Conservation (phyloP, 2,888 invertebrate species). For the Leptogaster cylindrica region DNA sequence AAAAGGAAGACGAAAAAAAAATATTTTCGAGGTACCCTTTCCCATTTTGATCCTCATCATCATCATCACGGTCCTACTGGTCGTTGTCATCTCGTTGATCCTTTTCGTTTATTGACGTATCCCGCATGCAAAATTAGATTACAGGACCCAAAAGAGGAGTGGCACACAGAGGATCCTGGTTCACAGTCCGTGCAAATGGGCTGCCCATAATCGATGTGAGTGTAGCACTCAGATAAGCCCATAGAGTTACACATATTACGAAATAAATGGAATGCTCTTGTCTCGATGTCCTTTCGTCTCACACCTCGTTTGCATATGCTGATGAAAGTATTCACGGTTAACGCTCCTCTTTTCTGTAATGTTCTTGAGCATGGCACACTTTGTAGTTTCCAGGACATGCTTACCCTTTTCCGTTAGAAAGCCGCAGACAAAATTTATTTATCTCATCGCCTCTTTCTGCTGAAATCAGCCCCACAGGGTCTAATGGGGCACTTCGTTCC, state of each 20-base stretch:
- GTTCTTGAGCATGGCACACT: conserved; percentile 24
- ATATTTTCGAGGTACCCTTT: not conserved
- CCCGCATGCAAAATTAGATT: conserved; percentile 25
- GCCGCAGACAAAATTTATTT: conserved; percentile 1
- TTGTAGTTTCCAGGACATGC: conserved; percentile 34
- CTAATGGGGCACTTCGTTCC: not conserved
- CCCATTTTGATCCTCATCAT: not conserved
- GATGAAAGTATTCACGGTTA: conserved; percentile 18
- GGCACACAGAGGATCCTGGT: not conserved
- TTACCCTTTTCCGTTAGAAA: conserved; percentile 25
- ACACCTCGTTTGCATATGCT: conserved; percentile 32
- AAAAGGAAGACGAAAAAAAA: not conserved
- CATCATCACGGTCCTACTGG: not conserved
- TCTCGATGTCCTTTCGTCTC: not conserved
- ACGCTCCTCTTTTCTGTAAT: conserved; percentile 17
- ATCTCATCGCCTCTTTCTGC: conserved; percentile 1
- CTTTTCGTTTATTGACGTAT: conserved; percentile 20
- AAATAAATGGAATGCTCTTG: conserved; percentile 11
- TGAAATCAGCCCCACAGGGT: not conserved
- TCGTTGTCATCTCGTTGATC: conserved; percentile 10
- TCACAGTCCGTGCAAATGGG: not conserved
- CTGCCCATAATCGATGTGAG: not conserved
- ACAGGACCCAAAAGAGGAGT: not conserved
- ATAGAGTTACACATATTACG: not conserved
- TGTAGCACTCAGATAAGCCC: conserved; percentile 4